These are phyloP conservation scores for Rattus norvegicus DNA, from an alignment of 2,113 vertebrate genomes.

Conservation along the genomic window DNA sequence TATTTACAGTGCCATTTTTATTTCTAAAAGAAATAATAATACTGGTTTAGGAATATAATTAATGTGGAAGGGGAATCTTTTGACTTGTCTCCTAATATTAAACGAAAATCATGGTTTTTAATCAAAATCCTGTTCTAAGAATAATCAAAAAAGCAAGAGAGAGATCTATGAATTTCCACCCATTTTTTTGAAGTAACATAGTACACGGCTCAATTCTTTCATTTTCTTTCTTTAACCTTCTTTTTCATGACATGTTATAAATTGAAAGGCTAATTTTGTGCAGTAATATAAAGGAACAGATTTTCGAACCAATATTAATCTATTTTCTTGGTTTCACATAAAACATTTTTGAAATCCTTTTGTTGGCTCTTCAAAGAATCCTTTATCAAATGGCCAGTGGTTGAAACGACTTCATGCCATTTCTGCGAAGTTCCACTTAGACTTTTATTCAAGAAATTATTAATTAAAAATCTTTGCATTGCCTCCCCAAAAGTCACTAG, in stretches of 20 bases:
- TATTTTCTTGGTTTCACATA: not conserved
- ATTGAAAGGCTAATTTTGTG: conserved; percentile 33
- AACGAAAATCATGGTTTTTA: conserved; percentile 46
- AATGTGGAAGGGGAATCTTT: conserved; percentile 72
- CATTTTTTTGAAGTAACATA: conserved; percentile 36
- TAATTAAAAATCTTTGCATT: not conserved
- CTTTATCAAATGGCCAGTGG: not conserved
- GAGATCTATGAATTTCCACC: conserved; percentile 37
- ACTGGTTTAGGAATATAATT: conserved; percentile 66
- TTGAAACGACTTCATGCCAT: conserved; percentile 14
- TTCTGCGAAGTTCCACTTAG: conserved; percentile 15
- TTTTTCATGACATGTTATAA: not conserved
- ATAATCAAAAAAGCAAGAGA: conserved; percentile 30
- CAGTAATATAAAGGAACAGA: not conserved
- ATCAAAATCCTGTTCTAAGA: conserved; percentile 63
- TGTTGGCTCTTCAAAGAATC: conserved; percentile 9
- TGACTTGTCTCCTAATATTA: conserved; percentile 55
- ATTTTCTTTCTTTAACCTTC: not conserved
- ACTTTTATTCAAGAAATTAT: not conserved
- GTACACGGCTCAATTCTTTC: not conserved
- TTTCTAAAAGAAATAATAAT: conserved; percentile 55
- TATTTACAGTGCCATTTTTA: conserved; percentile 71
- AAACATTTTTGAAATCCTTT: conserved; percentile 39
- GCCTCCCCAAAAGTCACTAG: not conserved
- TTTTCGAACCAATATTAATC: conserved; percentile 14